Conservation (phyloP, 2,888 invertebrate genomes). For the Eupithecia insigniata region DNA sequence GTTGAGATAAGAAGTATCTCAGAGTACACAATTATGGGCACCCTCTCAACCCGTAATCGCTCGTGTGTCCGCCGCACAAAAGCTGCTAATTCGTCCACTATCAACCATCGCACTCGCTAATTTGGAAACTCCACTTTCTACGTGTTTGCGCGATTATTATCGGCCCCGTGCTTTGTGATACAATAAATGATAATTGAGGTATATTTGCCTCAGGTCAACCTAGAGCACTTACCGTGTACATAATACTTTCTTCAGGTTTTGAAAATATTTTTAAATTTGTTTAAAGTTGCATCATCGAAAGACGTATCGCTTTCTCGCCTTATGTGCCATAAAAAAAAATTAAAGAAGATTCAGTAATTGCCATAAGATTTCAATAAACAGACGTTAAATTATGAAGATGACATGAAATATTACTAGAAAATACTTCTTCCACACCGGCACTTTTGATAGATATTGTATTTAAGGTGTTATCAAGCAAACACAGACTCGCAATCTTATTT, state of each 20-base stretch:
- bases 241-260: neutral
- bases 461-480: neutral
- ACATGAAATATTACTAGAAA: neutral
- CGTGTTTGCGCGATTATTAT: slow-evolving; percentile 43
- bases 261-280: neutral
- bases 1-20: no score
- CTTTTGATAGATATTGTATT: neutral
- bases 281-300: neutral
- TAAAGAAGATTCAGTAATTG: neutral
- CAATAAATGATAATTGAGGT: slow-evolving; percentile 37
- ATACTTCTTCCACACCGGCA: neutral
- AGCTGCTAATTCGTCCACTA: slow-evolving; percentile 77
- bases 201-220: slow-evolving; percentile 4
- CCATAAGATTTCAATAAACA: neutral
- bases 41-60: slow-evolving; percentile 44
- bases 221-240: slow-evolving; percentile 1
- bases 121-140: slow-evolving; percentile 61
- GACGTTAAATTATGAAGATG: neutral
- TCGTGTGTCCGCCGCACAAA: slow-evolving; percentile 58
- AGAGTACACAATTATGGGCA: slow-evolving; percentile 33
- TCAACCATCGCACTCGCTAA: slow-evolving; percentile 67
- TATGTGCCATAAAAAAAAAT: neutral
- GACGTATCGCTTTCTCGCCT: neutral
- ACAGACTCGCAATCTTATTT: neutral
- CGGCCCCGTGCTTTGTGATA: slow-evolving; percentile 30